Percentiles rank a stretch among this genome's conserved stretches.
phyloP scores from a whole-genome alignment of 2,113 vertebrate species.

The Lepisosteus osseus region DNA sequence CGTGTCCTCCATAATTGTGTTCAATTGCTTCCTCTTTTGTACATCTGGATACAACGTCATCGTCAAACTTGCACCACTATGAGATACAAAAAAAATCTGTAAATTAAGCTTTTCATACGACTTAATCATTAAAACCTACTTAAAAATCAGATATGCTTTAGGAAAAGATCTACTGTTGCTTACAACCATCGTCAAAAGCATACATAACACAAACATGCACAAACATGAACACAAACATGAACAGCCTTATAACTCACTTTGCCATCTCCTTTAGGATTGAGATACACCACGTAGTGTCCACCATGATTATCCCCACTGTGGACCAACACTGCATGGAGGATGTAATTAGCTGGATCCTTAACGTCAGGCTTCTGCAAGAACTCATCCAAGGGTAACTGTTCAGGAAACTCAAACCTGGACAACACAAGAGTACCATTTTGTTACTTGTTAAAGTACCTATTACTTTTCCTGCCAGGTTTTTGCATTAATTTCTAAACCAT shows the following conservation, averaged over 20 bases:
- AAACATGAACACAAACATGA: too few species aligned
- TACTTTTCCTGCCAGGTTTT: too few species aligned
- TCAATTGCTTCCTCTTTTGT: conserved; percentile 98
- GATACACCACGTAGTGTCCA: conserved; percentile 97
- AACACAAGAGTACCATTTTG: conserved; percentile 1
- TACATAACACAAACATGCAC: too few species aligned
- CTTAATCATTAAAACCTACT: too few species aligned
- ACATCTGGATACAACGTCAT: conserved; percentile 93
- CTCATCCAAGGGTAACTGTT: conserved; percentile 93
- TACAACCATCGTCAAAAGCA: too few species aligned
- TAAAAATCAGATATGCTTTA: too few species aligned
- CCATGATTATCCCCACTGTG: conserved; percentile 98
- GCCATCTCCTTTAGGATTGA: conserved; percentile 96
- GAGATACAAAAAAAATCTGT: background rate
- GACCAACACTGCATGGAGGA: conserved; percentile 93
- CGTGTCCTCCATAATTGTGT: conserved; percentile 95
- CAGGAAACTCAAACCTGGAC: conserved; percentile 95
- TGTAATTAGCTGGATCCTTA: conserved; percentile 97
- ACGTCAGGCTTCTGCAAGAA: conserved; percentile 97
- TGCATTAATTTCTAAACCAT: too few species aligned
- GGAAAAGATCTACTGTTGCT: too few species aligned
- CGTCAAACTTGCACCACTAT: conserved; percentile 98
- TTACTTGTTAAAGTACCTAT: too few species aligned
- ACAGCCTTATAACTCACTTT: conserved; percentile 86
- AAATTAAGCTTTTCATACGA: too few species aligned